Evolutionary conservation across 2,797 vertebrate species (phyloP).

Genomic region (Syngnathus acus): DNA sequence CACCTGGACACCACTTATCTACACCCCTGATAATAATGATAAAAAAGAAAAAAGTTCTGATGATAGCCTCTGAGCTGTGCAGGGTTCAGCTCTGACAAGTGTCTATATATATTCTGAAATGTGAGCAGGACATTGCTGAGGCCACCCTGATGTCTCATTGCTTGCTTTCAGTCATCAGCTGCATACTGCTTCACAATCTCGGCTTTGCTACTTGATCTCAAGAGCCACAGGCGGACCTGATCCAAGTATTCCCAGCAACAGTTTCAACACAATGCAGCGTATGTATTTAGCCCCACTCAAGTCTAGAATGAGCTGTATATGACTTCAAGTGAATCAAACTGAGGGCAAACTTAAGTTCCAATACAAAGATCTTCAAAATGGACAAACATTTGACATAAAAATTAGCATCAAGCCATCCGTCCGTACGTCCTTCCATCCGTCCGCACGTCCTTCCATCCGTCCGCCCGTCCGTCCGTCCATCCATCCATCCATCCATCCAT

Average conservation of each 20-base stretch:
- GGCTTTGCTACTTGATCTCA: slow-evolving; percentile 7
- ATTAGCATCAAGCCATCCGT: too few species aligned
- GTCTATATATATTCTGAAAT: slow-evolving; percentile 72
- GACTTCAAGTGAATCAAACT: background rate
- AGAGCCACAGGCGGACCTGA: slow-evolving; percentile 2
- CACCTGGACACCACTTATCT: too few species aligned
- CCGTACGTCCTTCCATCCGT: too few species aligned
- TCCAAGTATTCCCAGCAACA: background rate
- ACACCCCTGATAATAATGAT: background rate
- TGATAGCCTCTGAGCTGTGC: slow-evolving; percentile 3
- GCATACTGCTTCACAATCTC: slow-evolving; percentile 19
- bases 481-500: too few species aligned
- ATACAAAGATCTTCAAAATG: background rate
- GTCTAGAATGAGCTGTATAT: background rate
- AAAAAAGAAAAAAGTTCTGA: background rate
- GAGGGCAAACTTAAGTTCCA: background rate
- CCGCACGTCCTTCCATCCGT: too few species aligned
- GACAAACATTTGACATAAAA: background rate
- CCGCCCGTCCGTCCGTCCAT: too few species aligned
- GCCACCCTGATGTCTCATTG: slow-evolving; percentile 48
- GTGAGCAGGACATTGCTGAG: slow-evolving; percentile 58
- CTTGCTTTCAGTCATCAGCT: slow-evolving; percentile 19
- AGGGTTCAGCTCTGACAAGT: slow-evolving; percentile 32
- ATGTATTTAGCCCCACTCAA: background rate
- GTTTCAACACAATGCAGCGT: background rate